phyloP scores from a whole-genome alignment of 2,888 invertebrate genomes.

The Xanthorhoe spadicearia region DNA sequence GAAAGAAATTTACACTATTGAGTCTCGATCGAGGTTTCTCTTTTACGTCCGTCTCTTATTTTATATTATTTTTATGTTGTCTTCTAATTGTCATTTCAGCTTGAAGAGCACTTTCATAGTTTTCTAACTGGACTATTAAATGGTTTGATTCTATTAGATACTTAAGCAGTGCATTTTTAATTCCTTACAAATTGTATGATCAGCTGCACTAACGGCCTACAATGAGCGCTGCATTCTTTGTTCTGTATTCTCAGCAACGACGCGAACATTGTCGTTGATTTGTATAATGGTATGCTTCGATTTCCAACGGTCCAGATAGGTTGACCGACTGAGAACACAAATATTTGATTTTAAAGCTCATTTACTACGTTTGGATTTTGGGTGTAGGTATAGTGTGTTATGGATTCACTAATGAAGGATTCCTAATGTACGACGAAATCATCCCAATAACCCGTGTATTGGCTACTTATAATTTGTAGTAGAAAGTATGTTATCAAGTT shows the following conservation, averaged over 20 bases:
- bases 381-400: not conserved
- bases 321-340: not conserved
- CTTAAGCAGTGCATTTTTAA: not conserved
- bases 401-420: not conserved
- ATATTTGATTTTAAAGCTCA: not conserved
- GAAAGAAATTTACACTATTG: not conserved
- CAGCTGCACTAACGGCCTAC: constrained; percentile 1
- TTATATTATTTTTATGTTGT: not conserved
- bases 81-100: not conserved
- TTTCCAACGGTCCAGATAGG: not conserved
- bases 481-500: constrained; percentile 11
- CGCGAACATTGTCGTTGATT: not conserved
- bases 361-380: not conserved
- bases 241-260: not conserved
- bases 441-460: not conserved
- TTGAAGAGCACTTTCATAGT: not conserved
- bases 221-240: constrained; percentile 1
- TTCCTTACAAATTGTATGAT: not conserved
- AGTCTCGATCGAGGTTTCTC: not conserved
- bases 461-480: not conserved
- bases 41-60: not conserved
- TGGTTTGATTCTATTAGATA: not conserved
- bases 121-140: not conserved
- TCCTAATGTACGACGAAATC: not conserved
- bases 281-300: not conserved